phyloP scores from a whole-genome alignment of 2,113 vertebrate genomes.

The Macquaria australasica region DNA sequence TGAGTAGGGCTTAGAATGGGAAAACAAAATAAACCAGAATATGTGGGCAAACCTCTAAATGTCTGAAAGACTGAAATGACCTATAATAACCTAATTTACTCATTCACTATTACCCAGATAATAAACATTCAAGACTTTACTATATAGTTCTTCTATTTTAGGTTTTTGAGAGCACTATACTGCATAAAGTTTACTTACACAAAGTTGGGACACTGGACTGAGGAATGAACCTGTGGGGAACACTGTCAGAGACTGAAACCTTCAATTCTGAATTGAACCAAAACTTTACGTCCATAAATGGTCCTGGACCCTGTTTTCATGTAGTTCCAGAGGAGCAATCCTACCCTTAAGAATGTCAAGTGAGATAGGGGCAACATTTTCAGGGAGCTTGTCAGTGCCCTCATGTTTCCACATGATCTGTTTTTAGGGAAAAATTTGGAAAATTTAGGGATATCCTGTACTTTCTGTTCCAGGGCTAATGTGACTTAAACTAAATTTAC shows the following conservation, averaged over 20 bases:
- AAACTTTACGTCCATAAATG: constrained; percentile 13
- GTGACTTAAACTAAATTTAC: no score
- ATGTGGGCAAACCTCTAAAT: neutral
- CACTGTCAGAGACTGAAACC: neutral
- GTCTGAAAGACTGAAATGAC: neutral
- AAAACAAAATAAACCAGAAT: neutral
- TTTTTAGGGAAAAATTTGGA: no score
- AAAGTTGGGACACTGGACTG: neutral
- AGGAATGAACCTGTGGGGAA: no score
- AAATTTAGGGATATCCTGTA: no score
- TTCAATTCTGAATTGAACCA: neutral
- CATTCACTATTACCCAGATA: neutral
- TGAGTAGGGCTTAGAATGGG: neutral
- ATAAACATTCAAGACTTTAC: neutral
- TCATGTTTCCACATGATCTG: neutral
- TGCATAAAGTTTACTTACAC: neutral
- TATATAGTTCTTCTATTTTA: neutral
- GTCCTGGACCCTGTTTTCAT: neutral
- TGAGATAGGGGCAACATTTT: neutral
- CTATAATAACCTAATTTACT: neutral
- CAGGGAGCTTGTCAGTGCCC: neutral
- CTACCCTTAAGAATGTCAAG: neutral
- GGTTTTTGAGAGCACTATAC: neutral
- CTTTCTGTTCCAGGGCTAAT: no score
- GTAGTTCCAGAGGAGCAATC: neutral